Percentiles rank a stretch among this genome's conserved stretches.
These are phyloP conservation scores for Eumacrocentrus americanus DNA, from an alignment of 2,888 invertebrate genomes.

Conservation along the genomic window DNA sequence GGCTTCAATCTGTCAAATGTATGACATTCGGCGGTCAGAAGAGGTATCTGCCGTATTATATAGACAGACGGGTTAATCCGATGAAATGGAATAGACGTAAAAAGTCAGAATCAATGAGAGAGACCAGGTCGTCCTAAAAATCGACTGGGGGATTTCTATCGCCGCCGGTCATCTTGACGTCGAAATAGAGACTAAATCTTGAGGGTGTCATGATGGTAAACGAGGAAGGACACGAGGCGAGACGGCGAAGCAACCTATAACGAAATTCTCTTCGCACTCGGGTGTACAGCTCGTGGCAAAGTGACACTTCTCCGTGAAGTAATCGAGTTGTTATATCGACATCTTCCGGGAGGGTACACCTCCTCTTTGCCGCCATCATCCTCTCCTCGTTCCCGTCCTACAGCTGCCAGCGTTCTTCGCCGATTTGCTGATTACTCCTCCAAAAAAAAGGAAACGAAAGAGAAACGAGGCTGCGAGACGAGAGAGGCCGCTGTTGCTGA, in stretches of 20 bases:
- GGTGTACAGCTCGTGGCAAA: slow-evolving; percentile 47
- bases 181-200: slow-evolving; percentile 19
- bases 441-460: slow-evolving; percentile 26
- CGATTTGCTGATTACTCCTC: slow-evolving; percentile 56
- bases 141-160: too few species aligned
- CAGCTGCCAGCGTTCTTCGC: slow-evolving; percentile 46
- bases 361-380: slow-evolving; percentile 32
- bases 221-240: slow-evolving; percentile 12
- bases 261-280: slow-evolving; percentile 50
- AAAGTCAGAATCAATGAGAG: too few species aligned
- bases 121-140: too few species aligned
- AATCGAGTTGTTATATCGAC: slow-evolving; percentile 57
- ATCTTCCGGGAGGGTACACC: slow-evolving; percentile 38
- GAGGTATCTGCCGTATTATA: too few species aligned
- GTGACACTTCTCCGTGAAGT: slow-evolving; percentile 53
- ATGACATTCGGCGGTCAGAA: background rate
- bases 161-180: slow-evolving; percentile 12
- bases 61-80: background rate
- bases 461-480: slow-evolving; percentile 35
- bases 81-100: slow-evolving; percentile 4
- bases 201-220: slow-evolving; percentile 10
- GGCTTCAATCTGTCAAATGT: background rate
- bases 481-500: slow-evolving; percentile 37
- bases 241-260: slow-evolving; percentile 41
- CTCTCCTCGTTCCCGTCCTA: slow-evolving; percentile 7